Conservation (phyloP, 2,888 invertebrate genomes). For the Zygaena filipendulae region DNA sequence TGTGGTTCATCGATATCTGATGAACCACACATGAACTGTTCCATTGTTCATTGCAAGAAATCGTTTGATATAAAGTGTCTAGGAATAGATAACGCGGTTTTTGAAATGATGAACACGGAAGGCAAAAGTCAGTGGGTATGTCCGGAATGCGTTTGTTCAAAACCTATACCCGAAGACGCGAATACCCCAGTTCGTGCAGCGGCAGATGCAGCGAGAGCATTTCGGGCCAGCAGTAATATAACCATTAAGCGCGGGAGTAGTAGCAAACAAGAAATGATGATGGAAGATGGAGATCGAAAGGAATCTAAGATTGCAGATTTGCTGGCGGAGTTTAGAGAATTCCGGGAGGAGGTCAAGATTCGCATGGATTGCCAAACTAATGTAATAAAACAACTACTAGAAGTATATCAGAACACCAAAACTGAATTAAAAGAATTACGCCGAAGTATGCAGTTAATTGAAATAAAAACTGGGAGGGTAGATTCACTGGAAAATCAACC, state of each 20-base stretch:
- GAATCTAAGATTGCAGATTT: slow-evolving; percentile 1
- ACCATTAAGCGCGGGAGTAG: no score
- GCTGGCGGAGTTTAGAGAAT: slow-evolving; percentile 3
- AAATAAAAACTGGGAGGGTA: slow-evolving; percentile 3
- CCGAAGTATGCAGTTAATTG: slow-evolving; percentile 1
- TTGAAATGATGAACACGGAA: slow-evolving; percentile 2
- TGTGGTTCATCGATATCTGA: slow-evolving; percentile 2
- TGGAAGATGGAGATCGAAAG: no score
- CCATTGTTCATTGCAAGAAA: slow-evolving; percentile 1
- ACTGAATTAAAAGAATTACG: slow-evolving; percentile 1
- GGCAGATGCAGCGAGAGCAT: slow-evolving; percentile 1
- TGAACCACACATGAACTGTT: slow-evolving; percentile 5
- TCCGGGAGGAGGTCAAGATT: slow-evolving; percentile 1
- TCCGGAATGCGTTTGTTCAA: slow-evolving; percentile 4
- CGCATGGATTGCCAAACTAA: slow-evolving; percentile 4
- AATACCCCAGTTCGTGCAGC: slow-evolving; percentile 3
- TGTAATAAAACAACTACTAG: slow-evolving; percentile 2
- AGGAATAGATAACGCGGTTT: slow-evolving; percentile 2
- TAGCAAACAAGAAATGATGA: no score
- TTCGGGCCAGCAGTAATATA: no score
- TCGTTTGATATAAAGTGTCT: slow-evolving; percentile 7
- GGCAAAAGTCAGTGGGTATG: slow-evolving; percentile 6
- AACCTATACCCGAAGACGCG: slow-evolving; percentile 2
- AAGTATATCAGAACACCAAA: slow-evolving; percentile 3
- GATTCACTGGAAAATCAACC: no score